These are phyloP conservation scores for Heliconius hortense DNA, from an alignment of 2,888 invertebrate genomes.

Conservation along the genomic window DNA sequence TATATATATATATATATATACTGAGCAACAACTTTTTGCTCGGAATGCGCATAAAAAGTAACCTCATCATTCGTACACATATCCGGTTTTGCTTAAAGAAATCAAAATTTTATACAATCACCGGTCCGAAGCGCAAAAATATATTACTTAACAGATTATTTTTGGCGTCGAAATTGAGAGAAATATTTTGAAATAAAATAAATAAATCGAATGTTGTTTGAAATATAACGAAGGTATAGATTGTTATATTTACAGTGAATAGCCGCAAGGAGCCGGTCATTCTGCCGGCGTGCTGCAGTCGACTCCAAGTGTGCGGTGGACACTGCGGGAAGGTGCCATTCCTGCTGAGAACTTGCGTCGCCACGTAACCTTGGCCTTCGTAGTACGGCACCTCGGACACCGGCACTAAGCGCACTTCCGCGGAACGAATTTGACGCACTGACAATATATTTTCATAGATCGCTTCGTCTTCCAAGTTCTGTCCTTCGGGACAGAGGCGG, in stretches of 20 bases:
- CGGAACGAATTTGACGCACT: constrained; percentile 76
- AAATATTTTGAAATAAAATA: constrained; percentile 12
- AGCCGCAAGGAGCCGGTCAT: constrained; percentile 70
- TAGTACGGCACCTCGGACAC: constrained; percentile 78
- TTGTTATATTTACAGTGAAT: constrained; percentile 67
- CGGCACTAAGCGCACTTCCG: constrained; percentile 80
- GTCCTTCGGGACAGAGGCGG: constrained; percentile 78
- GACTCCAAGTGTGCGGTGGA: constrained; percentile 77
- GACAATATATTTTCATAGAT: constrained; percentile 79
- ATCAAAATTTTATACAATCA: constrained; percentile 55
- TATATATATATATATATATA: constrained; percentile 45
- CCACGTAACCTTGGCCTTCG: constrained; percentile 77
- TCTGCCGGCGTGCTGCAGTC: constrained; percentile 70
- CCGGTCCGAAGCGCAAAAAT: constrained; percentile 29
- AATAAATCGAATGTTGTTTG: constrained; percentile 19
- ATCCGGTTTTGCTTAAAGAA: constrained; percentile 65
- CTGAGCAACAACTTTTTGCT: constrained; percentile 71
- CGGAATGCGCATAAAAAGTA: constrained; percentile 76
- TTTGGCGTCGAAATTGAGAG: neutral
- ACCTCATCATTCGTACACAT: constrained; percentile 59
- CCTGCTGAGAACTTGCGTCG: constrained; percentile 75
- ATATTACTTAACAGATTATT: constrained; percentile 29
- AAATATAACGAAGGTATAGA: neutral
- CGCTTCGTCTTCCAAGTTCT: constrained; percentile 78
- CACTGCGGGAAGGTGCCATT: constrained; percentile 80